These are phyloP conservation scores for Callaeas wilsoni DNA, from an alignment of 2,113 vertebrate genomes.

Conservation along the genomic window DNA sequence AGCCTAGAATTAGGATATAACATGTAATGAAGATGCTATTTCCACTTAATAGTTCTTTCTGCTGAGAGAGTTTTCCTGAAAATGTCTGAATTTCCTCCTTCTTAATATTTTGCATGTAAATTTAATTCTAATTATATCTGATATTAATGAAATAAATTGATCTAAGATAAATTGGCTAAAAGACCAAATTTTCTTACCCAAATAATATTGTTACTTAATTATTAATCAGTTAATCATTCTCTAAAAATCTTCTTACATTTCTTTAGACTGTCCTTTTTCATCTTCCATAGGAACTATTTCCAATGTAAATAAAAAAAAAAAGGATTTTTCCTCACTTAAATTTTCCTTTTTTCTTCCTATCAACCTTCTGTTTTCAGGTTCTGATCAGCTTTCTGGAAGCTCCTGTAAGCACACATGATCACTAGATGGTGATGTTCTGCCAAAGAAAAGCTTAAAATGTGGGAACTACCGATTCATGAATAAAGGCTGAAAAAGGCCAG, in stretches of 20 bases:
- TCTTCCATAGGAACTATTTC: background rate
- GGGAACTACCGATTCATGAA: background rate
- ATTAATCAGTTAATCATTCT: background rate
- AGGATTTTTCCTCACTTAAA: background rate
- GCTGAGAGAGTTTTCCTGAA: background rate
- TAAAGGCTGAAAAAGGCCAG: background rate
- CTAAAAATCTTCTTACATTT: background rate
- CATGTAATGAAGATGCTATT: background rate
- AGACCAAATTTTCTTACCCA: background rate
- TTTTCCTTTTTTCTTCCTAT: background rate
- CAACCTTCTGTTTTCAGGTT: background rate
- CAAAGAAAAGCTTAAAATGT: background rate
- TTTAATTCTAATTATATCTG: background rate
- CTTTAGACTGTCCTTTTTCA: background rate
- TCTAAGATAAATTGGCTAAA: background rate
- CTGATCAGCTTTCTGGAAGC: background rate
- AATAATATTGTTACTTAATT: background rate
- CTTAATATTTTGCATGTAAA: background rate
- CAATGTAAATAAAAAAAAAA: background rate
- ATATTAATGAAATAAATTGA: background rate
- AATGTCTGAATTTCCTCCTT: background rate
- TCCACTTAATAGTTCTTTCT: background rate
- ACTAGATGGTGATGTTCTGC: constrained; percentile 39
- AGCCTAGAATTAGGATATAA: background rate
- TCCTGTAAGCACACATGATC: background rate